Conservation (phyloP, 2,888 invertebrate genomes). For the Thalpophila matura region DNA sequence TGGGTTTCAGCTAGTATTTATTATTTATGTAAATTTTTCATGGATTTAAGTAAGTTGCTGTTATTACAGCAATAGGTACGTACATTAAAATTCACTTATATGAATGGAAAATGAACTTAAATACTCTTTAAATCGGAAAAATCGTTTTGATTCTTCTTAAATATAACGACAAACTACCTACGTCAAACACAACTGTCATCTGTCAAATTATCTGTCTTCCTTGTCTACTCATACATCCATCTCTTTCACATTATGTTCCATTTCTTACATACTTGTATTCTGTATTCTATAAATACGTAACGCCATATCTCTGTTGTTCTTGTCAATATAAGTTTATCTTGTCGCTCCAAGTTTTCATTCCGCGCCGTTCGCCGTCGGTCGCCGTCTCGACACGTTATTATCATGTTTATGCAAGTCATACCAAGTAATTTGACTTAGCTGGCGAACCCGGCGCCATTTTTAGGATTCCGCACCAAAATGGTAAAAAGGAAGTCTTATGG, state of each 20-base stretch:
- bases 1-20: too few species aligned
- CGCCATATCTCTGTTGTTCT: conserved; percentile 13
- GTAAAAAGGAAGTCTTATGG: too few species aligned
- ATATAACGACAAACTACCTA: too few species aligned
- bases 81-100: too few species aligned
- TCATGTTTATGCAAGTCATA: conserved; percentile 41
- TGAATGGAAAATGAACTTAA: too few species aligned
- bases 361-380: conserved; percentile 4
- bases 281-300: conserved; percentile 11
- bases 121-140: too few species aligned
- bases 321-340: conserved; percentile 36
- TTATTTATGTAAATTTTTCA: too few species aligned
- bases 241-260: neutral
- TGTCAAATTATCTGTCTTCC: neutral
- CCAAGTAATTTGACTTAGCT: conserved; percentile 41
- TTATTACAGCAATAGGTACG: too few species aligned
- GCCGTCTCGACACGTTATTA: conserved; percentile 37
- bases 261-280: conserved; percentile 2
- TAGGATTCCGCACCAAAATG: too few species aligned
- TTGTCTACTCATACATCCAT: neutral
- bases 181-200: neutral
- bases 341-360: conserved; percentile 20
- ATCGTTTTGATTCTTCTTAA: too few species aligned
- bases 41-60: too few species aligned
- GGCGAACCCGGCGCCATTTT: conserved; percentile 44